Conservation (phyloP, 2,888 invertebrate species). For the Drosophila silvestris region DNA sequence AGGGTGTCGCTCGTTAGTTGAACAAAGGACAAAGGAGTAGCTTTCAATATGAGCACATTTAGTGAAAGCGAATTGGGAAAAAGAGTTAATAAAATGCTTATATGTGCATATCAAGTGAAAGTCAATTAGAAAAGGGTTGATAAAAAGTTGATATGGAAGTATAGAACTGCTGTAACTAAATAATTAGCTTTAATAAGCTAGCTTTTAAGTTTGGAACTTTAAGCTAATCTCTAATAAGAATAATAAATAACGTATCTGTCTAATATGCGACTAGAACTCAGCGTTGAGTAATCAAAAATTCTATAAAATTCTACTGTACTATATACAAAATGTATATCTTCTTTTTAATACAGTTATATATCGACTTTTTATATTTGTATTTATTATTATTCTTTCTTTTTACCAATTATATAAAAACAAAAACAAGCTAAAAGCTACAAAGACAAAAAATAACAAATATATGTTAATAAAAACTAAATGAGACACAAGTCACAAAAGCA, state of each 20-base stretch:
- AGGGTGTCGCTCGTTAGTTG: background rate
- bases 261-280: background rate
- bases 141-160: background rate
- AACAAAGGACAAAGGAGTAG: conserved; percentile 13
- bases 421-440: background rate
- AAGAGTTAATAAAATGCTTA: background rate
- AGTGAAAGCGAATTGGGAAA: conserved; percentile 14
- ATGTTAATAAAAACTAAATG: background rate
- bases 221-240: background rate
- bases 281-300: background rate
- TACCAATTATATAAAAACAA: background rate
- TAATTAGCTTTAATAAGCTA: background rate
- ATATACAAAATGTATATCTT: background rate
- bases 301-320: background rate
- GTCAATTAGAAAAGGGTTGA: background rate
- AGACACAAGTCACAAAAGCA: background rate
- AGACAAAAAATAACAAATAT: background rate
- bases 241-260: background rate
- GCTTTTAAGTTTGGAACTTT: background rate
- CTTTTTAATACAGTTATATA: background rate
- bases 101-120: background rate
- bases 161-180: background rate
- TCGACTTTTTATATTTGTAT: background rate
- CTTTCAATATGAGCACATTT: conserved; percentile 1
- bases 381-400: background rate